Evolutionary conservation across 2,113 vertebrate genomes (phyloP), one percentile per base, ranked within the genome.

Genomic region (Tinamus guttatus): DNA sequence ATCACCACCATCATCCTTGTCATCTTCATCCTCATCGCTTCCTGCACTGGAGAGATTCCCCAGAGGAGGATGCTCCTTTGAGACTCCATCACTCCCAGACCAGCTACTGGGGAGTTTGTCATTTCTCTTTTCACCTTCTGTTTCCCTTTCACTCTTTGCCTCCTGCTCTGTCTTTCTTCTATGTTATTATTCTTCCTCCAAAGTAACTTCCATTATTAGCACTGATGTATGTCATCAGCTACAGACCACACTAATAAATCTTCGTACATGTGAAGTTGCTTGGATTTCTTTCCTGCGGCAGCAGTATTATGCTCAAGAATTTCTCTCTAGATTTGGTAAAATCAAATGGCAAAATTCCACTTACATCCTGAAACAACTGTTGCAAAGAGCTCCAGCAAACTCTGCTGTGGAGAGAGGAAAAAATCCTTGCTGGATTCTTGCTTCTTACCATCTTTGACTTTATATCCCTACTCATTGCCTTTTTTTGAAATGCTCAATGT

Each of bases 31-130:
- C 17, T 67, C 6, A 49, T 10, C 40, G 24, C 1, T 7, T 77
- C 8, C 51, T 76, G 32, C 21, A 47, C 11, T 62, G n/a, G 60
- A 18, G 22, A 60, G 3, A 27, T 4, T 13, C 1, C 14, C 67
- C 7, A 54, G 36, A 54, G 3, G 24, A 74, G 3, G 5, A 40
- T n/a, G 12, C 7, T 81, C 0, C 0, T 36, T 13, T 67, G 25
- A 13, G 14, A 47, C 5, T 3, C 9, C 73, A 9, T 4, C 41
- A 67, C 7, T 81, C 90, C 17, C 18, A 69, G 18, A 6, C 5
- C 58, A 92, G 5, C 4, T 8, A 41, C 19, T 28, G n/a, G 1
- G 64, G 13, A 45, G 4, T 34, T 25, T 32, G 25, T 56, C 2
- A 30, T 52, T 43, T 86, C 64, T 3, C 4, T 6, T 75, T 77